Evolutionary conservation across 2,113 vertebrate genomes (phyloP).

Genomic region (Eublepharis macularius): DNA sequence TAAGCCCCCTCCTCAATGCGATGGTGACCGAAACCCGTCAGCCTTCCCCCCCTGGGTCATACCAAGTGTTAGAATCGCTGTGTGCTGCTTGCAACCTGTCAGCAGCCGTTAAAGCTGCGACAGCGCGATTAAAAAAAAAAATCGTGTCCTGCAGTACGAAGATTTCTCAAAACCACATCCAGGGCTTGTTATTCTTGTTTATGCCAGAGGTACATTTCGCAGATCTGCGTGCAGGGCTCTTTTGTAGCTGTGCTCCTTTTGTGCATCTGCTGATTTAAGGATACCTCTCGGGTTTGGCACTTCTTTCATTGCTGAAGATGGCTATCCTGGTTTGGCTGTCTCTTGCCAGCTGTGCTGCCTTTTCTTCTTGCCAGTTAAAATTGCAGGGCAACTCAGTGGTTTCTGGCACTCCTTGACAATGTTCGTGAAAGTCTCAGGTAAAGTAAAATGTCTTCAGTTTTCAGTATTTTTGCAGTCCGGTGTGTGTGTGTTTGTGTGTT

Average conservation of each 20-base stretch:
- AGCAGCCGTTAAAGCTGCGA: slow-evolving; percentile 7
- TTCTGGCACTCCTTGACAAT: slow-evolving; percentile 9
- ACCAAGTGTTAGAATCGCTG: background rate
- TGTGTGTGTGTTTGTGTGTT: background rate
- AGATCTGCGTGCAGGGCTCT: background rate
- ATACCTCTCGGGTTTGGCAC: background rate
- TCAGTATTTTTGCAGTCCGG: background rate
- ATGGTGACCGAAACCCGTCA: fast-evolving
- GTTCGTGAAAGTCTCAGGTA: background rate
- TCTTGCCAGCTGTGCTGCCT: fast-evolving
- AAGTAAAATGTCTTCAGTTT: fast-evolving
- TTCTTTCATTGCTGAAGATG: background rate
- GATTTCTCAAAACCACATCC: slow-evolving; percentile 2
- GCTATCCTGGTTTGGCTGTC: fast-evolving
- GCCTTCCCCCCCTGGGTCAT: slow-evolving; percentile 23
- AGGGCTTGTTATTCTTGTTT: background rate
- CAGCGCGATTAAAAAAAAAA: slow-evolving; percentile 52
- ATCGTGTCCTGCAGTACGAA: background rate
- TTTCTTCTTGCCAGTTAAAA: background rate
- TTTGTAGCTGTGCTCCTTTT: background rate
- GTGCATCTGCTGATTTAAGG: slow-evolving; percentile 2
- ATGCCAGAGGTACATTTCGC: background rate
- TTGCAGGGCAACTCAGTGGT: fast-evolving
- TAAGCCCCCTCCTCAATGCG: fast-evolving
- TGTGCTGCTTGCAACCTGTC: slow-evolving; percentile 34